These are phyloP conservation scores for Platysternon megacephalum DNA, from an alignment of 2,113 vertebrate genomes.

Conservation along the genomic window DNA sequence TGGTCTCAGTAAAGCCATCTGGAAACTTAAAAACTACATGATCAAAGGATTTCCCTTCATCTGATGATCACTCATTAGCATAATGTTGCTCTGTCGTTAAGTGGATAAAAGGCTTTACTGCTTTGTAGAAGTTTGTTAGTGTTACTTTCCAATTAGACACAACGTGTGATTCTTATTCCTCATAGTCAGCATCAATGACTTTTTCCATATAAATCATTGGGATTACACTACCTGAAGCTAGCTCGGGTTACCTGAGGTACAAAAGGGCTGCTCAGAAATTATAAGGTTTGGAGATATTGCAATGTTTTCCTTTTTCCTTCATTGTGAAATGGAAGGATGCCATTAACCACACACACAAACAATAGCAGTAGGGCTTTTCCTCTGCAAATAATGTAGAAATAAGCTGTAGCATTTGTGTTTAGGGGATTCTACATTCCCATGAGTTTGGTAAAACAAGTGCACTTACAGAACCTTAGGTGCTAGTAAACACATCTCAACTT, in stretches of 20 bases:
- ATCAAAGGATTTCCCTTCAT: not conserved
- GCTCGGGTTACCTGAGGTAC: not conserved
- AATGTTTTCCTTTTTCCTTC: not conserved
- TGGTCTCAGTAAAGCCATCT: not conserved
- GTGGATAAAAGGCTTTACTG: not conserved
- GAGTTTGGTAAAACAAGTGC: not conserved
- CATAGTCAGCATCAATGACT: not conserved
- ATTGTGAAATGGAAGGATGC: not conserved
- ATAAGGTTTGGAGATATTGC: not conserved
- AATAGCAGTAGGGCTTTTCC: not conserved
- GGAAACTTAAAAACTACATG: not conserved
- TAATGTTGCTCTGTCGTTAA: not conserved
- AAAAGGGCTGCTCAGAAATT: not conserved
- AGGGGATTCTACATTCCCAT: not conserved
- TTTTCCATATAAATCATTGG: not conserved
- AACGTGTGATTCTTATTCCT: not conserved
- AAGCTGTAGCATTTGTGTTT: not conserved
- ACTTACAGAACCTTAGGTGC: not conserved
- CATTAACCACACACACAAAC: not conserved
- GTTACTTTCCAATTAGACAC: not conserved
- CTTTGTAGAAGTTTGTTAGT: not conserved
- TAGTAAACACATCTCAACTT: constrained; percentile 15
- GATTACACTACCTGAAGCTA: not conserved
- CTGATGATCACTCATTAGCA: not conserved
- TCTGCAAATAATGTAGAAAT: not conserved